These are phyloP conservation scores for Epistrophe grossulariae DNA, from an alignment of 2,888 invertebrate genomes.

Conservation along the genomic window DNA sequence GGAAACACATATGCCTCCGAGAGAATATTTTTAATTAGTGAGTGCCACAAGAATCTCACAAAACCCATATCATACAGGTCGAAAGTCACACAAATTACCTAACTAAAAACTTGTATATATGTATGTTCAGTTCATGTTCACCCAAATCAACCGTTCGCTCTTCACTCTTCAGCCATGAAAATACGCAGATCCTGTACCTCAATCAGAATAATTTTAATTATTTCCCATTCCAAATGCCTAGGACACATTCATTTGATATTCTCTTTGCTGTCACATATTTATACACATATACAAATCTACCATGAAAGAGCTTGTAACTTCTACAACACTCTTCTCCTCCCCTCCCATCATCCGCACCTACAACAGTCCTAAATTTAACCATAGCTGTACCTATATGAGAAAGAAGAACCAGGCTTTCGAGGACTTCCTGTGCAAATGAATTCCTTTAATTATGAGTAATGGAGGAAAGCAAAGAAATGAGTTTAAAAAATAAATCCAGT, in stretches of 20 bases:
- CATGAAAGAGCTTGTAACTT: slow-evolving; percentile 41
- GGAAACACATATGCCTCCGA: not conserved
- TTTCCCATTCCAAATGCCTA: slow-evolving; percentile 67
- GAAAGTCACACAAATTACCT: slow-evolving; percentile 18
- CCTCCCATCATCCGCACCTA: not conserved
- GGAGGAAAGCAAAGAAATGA: slow-evolving; percentile 64
- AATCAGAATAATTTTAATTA: slow-evolving; percentile 76
- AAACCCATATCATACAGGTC: slow-evolving; percentile 20
- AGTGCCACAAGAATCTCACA: slow-evolving; percentile 14
- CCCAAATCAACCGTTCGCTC: slow-evolving; percentile 19
- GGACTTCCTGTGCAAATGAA: slow-evolving; percentile 70
- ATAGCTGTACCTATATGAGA: not conserved
- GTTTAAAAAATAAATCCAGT: slow-evolving; percentile 44
- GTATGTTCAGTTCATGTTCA: slow-evolving; percentile 13
- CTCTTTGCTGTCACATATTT: slow-evolving; percentile 60
- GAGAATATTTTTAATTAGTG: slow-evolving; percentile 37
- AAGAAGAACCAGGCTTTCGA: slow-evolving; percentile 31
- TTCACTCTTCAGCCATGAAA: slow-evolving; percentile 15
- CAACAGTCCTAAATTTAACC: not conserved
- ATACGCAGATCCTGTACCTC: slow-evolving; percentile 51
- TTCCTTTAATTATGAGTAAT: slow-evolving; percentile 75
- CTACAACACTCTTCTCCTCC: not conserved
- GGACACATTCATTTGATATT: slow-evolving; percentile 63
- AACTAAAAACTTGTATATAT: slow-evolving; percentile 22
- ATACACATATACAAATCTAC: slow-evolving; percentile 5